A percentile compares a stretch with the other conserved stretches of the same genome.
Conservation (phyloP, 2,797 vertebrate species). For the Gymnocypris eckloni region DNA sequence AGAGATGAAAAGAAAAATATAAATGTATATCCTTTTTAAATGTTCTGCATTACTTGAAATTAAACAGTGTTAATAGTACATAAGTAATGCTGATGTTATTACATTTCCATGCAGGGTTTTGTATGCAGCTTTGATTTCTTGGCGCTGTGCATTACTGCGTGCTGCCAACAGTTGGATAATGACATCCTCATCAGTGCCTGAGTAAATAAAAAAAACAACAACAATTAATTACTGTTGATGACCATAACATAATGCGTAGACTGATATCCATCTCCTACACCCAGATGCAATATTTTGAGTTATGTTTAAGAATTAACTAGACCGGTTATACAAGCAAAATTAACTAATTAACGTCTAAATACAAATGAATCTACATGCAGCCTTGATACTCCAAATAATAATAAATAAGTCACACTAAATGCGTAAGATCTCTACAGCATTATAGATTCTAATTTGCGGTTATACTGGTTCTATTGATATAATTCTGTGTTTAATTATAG, state of each 20-base stretch:
- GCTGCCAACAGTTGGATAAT: slow-evolving; percentile 85
- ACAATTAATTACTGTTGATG: not conserved
- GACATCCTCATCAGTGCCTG: slow-evolving; percentile 91
- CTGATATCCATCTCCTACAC: not conserved
- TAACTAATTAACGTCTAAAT: not conserved
- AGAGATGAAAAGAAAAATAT: not conserved
- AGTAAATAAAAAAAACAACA: not conserved
- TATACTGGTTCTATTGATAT: not conserved
- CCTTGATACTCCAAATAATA: not conserved
- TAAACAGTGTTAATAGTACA: not conserved
- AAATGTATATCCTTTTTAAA: not conserved
- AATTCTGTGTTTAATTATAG: too few species aligned
- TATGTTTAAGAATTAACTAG: not conserved
- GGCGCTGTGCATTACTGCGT: slow-evolving; percentile 90
- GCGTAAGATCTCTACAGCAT: not conserved
- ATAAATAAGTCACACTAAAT: not conserved
- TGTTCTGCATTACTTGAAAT: not conserved
- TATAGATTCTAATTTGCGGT: not conserved
- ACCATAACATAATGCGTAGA: not conserved
- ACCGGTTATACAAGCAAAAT: not conserved
- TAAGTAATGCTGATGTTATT: slow-evolving; percentile 29
- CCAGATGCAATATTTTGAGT: not conserved
- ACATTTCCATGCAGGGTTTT: slow-evolving; percentile 95
- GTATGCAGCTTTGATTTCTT: slow-evolving; percentile 85
- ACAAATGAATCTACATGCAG: not conserved